Base-by-base conservation (phyloP, 1,140 invertebrate genomes). In the Drosophila biarmipes region DNA sequence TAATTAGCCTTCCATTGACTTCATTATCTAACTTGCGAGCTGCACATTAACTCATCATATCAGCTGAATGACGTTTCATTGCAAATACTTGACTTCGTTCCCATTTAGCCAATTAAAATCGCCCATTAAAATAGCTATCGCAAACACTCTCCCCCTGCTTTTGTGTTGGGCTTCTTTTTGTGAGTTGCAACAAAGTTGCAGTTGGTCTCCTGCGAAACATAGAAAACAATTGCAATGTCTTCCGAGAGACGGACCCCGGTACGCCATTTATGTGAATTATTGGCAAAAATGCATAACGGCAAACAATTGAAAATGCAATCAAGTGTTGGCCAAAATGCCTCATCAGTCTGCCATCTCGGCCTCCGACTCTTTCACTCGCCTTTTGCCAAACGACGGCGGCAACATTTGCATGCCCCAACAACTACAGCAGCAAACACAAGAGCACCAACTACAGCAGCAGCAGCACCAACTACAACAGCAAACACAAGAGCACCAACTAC, bases 231-330 rank as follows among this genome's bases (percentile, higher is more conserved):
- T 62, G 53, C 58, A 62, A 58, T 58, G 53, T 58, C 24, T 40
- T 38, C 40, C 3, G 12, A 11, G 19, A 15, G 34, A 24, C 19
- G 14, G 11, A 17, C 3, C 6, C 5, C 8, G 19, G 24, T 37
- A n/a, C n/a, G 49, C 34, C 74, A 64, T 87, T 89, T 89, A 89
- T 89, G 79, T 79, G 85, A 86, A 86, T 87, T 86, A 86, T 86
- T 86, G 81, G 82, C 81, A 87, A 89, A 87, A 87, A 87, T 82
- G 84, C 81, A 86, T 81, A 86, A 81, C 81, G 84, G 82, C 82
- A 87, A 86, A 87, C 84, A 87, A 87, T 87, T 87, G 81, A 87
- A 87, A 87, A 87, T 73, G 84, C 79, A 87, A 87, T 89, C 74
- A 87, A 89, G 84, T 89, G 84, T 89, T 87, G 84, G 79, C 73